Conservation (phyloP, 2,113 vertebrate species). For the Lepidiolamprologus cunningtoni region DNA sequence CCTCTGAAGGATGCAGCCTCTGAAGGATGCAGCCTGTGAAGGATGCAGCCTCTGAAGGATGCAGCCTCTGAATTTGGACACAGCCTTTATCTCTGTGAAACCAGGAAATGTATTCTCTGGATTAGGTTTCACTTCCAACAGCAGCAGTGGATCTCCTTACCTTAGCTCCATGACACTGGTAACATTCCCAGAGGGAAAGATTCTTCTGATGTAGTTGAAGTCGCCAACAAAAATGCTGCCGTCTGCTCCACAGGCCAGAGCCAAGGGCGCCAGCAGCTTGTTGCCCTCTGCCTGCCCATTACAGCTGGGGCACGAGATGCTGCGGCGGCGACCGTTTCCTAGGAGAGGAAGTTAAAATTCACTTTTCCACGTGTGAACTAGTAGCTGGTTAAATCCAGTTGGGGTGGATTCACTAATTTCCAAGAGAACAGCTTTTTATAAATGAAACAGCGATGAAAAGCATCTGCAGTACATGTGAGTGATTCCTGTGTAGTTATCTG, state of each 20-base stretch:
- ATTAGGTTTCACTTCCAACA: neutral
- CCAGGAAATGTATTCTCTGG: neutral
- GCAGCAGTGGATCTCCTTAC: constrained; percentile 55
- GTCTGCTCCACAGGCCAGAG: constrained; percentile 88
- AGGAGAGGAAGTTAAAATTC: neutral
- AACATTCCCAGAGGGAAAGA: constrained; percentile 96
- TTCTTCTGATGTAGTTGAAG: constrained; percentile 96
- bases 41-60: neutral
- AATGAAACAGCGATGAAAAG: neutral
- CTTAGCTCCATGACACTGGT: constrained; percentile 96
- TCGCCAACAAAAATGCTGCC: constrained; percentile 96
- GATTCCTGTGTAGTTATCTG: neutral
- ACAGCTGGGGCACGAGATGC: constrained; percentile 97
- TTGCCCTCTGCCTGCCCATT: constrained; percentile 97
- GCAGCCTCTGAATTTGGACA: neutral
- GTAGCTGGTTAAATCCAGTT: neutral
- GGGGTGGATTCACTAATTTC: neutral
- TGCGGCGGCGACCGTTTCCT: constrained; percentile 87
- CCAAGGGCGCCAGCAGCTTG: constrained; percentile 90
- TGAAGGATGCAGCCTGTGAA: neutral
- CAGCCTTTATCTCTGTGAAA: neutral
- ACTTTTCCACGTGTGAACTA: neutral
- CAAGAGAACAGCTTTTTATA: neutral
- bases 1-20: fast-evolving
- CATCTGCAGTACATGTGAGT: neutral